A percentile compares a stretch with the other conserved stretches of the same genome.
phyloP scores from a whole-genome alignment of 2,113 vertebrate species.

The Ondatra zibethicus region DNA sequence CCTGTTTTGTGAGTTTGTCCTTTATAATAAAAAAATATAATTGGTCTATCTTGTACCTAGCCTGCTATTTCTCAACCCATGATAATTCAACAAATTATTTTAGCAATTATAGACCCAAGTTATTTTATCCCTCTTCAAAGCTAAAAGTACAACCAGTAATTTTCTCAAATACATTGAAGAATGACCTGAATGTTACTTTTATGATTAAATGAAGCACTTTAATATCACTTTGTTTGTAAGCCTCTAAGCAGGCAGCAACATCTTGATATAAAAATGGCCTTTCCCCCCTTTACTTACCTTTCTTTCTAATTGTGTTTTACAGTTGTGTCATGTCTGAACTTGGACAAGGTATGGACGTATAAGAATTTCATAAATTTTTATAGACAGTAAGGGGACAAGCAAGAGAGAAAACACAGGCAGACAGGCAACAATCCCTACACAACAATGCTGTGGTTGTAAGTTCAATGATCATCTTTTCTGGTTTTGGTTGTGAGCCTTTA shows the following conservation, averaged over 20 bases:
- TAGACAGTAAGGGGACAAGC: background rate
- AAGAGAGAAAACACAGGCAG: background rate
- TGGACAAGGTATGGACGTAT: background rate
- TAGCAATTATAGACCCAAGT: background rate
- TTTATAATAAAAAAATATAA: no score
- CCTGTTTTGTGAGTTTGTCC: no score
- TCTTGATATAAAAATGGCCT: background rate
- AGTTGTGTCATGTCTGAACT: background rate
- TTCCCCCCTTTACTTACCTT: background rate
- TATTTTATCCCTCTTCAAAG: background rate
- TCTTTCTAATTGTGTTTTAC: background rate
- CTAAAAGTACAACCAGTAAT: background rate
- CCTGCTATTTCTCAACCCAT: no score
- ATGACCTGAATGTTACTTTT: background rate
- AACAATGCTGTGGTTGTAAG: background rate
- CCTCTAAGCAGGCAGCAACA: background rate
- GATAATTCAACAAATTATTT: no score
- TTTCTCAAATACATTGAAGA: background rate
- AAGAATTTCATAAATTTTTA: background rate
- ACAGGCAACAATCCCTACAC: background rate
- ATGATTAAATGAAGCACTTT: background rate
- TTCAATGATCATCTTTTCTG: background rate
- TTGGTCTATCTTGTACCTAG: no score
- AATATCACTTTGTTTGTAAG: background rate
- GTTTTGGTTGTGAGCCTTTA: background rate